A percentile compares a stretch with the other conserved stretches of the same genome.
These are phyloP conservation scores for Tetraodon nigroviridis DNA, from an alignment of 2,113 vertebrate species.

Conservation along the genomic window DNA sequence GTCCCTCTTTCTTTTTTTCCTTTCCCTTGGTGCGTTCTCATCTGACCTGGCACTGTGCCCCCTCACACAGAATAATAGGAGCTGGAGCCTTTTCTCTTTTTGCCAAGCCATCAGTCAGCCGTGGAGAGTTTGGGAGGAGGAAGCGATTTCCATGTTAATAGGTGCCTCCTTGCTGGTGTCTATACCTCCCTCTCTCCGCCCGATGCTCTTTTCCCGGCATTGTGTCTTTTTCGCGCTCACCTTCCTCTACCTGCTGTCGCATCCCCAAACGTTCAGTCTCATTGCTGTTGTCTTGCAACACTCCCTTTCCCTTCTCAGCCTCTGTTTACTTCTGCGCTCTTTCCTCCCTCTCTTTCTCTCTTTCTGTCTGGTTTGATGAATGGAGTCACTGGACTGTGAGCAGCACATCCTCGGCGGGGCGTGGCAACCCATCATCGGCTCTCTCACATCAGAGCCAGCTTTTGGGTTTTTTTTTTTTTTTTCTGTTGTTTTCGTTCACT, in stretches of 20 bases:
- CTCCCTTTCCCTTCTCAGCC: constrained; percentile 57
- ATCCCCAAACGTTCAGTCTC: constrained; percentile 22
- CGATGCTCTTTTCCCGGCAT: neutral
- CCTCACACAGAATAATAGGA: constrained; percentile 72
- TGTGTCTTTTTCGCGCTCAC: constrained; percentile 24
- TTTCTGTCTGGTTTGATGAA: constrained; percentile 67
- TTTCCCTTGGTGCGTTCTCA: constrained; percentile 59
- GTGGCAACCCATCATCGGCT: constrained; percentile 48
- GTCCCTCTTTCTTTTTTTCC: constrained; percentile 21
- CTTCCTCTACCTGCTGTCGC: constrained; percentile 29
- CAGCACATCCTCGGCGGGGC: constrained; percentile 51
- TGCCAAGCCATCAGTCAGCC: constrained; percentile 68
- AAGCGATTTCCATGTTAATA: constrained; percentile 79
- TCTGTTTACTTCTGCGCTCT: constrained; percentile 54
- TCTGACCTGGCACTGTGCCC: constrained; percentile 69
- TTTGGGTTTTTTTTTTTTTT: constrained; percentile 7
- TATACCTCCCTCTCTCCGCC: constrained; percentile 4
- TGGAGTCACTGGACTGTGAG: constrained; percentile 69
- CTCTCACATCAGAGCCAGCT: constrained; percentile 38
- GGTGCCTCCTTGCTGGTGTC: constrained; percentile 59
- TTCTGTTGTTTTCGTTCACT: neutral
- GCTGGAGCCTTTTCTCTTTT: constrained; percentile 71
- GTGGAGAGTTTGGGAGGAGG: constrained; percentile 49
- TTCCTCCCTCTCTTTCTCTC: constrained; percentile 29
- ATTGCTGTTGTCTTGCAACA: constrained; percentile 35